Evolutionary conservation across 2,888 invertebrate species (phyloP).

Genomic region (Drosophila planitibia): DNA sequence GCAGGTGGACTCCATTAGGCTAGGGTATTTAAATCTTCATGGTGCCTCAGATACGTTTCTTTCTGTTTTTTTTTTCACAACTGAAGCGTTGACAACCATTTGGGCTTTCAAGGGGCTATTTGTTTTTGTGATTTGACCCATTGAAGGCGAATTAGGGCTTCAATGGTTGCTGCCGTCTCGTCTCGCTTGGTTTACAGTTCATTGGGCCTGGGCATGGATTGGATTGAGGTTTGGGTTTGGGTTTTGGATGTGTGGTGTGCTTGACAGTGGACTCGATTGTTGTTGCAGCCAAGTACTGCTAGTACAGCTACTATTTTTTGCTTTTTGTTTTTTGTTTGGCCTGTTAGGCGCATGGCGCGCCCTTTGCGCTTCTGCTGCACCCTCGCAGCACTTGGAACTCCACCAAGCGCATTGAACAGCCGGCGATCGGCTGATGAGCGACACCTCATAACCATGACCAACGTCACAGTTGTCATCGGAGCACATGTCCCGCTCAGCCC

Average conservation of each 20-base stretch:
- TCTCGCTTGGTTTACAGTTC: conserved; percentile 68
- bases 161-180: conserved; percentile 25
- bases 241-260: conserved; percentile 23
- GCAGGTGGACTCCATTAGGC: no score
- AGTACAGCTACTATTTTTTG: conserved; percentile 3
- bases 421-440: conserved; percentile 57
- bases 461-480: conserved; percentile 37
- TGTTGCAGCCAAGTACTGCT: neutral
- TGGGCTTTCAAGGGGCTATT: conserved; percentile 37
- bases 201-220: conserved; percentile 43
- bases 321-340: conserved; percentile 1
- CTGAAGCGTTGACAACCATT: conserved; percentile 58
- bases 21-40: neutral
- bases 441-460: conserved; percentile 68
- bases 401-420: conserved; percentile 15
- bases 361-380: conserved; percentile 13
- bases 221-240: neutral
- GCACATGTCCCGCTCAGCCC: conserved; percentile 21
- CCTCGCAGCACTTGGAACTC: neutral
- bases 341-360: conserved; percentile 52
- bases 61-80: conserved; percentile 19
- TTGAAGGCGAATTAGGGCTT: conserved; percentile 49
- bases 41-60: neutral
- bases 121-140: conserved; percentile 69
- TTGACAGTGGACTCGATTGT: conserved; percentile 20